phyloP scores from a whole-genome alignment of 2,113 vertebrate species.

The Glaucomys volans region DNA sequence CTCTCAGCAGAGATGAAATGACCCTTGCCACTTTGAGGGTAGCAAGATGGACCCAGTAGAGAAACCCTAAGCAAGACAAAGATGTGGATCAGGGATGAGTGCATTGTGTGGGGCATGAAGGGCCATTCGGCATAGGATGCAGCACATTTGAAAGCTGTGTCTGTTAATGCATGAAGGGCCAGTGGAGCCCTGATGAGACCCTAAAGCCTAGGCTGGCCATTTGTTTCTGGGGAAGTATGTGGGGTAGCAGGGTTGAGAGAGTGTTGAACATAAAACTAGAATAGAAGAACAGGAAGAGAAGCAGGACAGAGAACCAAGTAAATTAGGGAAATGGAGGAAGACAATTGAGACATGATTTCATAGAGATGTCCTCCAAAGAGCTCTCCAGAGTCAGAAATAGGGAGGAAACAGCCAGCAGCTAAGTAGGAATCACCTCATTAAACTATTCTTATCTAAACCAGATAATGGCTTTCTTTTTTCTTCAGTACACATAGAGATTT shows the following conservation, averaged over 20 bases:
- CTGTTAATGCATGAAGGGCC: background rate
- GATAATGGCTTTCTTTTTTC: background rate
- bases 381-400: background rate
- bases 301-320: background rate
- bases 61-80: background rate
- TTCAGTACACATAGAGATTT: background rate
- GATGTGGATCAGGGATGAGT: background rate
- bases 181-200: background rate
- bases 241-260: too few relatives aligned
- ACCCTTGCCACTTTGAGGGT: background rate
- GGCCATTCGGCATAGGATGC: background rate
- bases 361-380: background rate
- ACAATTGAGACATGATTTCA: background rate
- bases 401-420: background rate
- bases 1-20: background rate
- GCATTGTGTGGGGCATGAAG: fast-evolving
- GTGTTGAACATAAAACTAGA: background rate
- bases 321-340: background rate
- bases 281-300: background rate
- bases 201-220: too few relatives aligned
- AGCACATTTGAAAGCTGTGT: too few relatives aligned
- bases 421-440: background rate
- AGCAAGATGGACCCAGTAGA: background rate
- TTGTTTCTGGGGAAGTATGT: background rate
- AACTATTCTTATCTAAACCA: background rate